Evolutionary conservation across 2,888 invertebrate genomes (phyloP), one percentile per base, ranked within the genome.

Genomic region (Dasysyrphus albostriatus): DNA sequence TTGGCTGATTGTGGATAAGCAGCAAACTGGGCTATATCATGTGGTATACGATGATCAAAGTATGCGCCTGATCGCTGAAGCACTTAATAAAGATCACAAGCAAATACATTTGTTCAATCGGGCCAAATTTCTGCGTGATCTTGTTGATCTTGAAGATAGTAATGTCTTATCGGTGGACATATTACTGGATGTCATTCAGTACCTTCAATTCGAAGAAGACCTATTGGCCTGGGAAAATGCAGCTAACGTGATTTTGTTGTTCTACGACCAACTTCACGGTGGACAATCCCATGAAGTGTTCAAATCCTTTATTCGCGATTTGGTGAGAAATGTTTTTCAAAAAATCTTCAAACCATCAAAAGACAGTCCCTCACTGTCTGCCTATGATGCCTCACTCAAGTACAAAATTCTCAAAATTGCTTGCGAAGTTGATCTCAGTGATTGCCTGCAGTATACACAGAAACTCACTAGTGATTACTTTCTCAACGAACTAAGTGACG

Each of bases 91-190:
- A 5, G 94, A 94, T 58, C 96, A 95, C 88, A 92, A 93, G 88
- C 94, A 94, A 37, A 96, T 98, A 74, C 95, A 96, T 88, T 93
- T 95, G 0, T 95, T 95, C 70, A 98, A 98, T 90, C 93, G 98
- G 70, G 97, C 97, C 0, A 97, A 98, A 90, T 93, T 98, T 61
- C 94, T 99, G 9, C 97, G 98, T 88, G 98, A 98, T 91, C 94
- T 95, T 0, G 88, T 85, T 12, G 89, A 67, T 92, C 94, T 94
- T 80, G 91, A 96, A 56, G 95, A 95, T 75, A 94, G 94, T 34
- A 92, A 94, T 42, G 91, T 95, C 6, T 16, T 34, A 75, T 93
- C 92, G 5, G 93, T 94, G 73, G 90, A 91, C 2, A 90, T 93
- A 10, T 92, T 94, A 0, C 91, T 95, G 16, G 93, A 94, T 65